These are phyloP conservation scores for Pelusios castaneus DNA, from an alignment of 2,113 vertebrate genomes.

Conservation along the genomic window DNA sequence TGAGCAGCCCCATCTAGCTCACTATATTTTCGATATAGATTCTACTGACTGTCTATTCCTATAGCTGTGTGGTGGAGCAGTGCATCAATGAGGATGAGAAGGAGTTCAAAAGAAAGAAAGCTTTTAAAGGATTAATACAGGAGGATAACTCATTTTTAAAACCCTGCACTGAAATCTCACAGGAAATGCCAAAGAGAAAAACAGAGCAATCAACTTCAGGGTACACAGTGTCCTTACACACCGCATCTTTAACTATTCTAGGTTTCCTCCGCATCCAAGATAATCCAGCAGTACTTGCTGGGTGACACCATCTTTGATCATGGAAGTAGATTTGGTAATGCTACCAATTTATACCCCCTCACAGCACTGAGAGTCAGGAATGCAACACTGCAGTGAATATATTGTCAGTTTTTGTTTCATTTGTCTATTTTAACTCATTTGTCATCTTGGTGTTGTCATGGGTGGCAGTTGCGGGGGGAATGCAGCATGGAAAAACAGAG, in stretches of 20 bases:
- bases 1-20: neutral
- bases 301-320: neutral
- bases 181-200: neutral
- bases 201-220: neutral
- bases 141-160: neutral
- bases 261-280: neutral
- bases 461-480: neutral
- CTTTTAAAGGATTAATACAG: neutral
- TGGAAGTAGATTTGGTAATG: neutral
- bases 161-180: neutral
- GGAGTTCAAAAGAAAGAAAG: neutral
- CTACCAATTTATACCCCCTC: neutral
- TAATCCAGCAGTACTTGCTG: neutral
- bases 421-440: neutral
- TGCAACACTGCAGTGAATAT: neutral
- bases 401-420: neutral
- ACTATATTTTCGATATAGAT: neutral
- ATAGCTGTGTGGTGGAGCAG: neutral
- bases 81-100: neutral
- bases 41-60: neutral
- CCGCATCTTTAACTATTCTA: neutral
- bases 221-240: neutral
- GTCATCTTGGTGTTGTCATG: neutral
- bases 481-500: fast-evolving
- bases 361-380: neutral